phyloP scores from a whole-genome alignment of 1,140 invertebrate genomes.

The Nephila pilipes region DNA sequence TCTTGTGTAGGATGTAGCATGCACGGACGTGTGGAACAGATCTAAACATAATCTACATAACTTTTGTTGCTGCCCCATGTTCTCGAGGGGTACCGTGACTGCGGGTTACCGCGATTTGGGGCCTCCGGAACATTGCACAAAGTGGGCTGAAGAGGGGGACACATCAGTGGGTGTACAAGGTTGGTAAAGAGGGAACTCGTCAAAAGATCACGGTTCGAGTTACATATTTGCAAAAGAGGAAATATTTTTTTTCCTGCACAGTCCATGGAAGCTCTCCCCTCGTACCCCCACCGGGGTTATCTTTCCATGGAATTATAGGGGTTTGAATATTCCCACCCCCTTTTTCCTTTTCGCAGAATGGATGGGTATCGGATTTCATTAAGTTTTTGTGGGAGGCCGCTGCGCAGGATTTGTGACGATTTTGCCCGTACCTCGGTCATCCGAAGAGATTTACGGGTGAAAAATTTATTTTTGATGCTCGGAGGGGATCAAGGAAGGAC shows the following conservation, averaged over 20 bases:
- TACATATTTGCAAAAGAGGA: conserved; percentile 67
- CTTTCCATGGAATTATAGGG: conserved; percentile 42
- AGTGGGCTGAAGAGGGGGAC: conserved; percentile 3
- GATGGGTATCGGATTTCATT: conserved; percentile 46
- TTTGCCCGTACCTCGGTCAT: background rate
- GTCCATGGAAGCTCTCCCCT: background rate
- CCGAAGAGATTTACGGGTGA: conserved; percentile 12
- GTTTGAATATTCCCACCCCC: background rate
- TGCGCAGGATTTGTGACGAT: background rate
- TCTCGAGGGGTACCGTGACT: background rate
- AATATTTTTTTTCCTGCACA: background rate
- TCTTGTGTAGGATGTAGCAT: no score
- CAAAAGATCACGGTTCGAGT: conserved; percentile 56
- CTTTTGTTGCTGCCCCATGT: background rate
- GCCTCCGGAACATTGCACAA: background rate
- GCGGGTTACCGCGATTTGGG: conserved; percentile 36
- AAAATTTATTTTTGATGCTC: conserved; percentile 26
- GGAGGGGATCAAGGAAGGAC: background rate
- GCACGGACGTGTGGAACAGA: background rate
- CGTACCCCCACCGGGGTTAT: conserved; percentile 13
- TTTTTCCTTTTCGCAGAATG: conserved; percentile 13
- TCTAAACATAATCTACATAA: background rate
- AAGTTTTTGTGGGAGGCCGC: background rate
- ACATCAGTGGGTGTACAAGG: conserved; percentile 34
- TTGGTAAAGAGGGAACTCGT: conserved; percentile 40